Evolutionary conservation across 2,797 vertebrate species (phyloP), one percentile per base, ranked within the genome.

Genomic region (Erethizon dorsatum): DNA sequence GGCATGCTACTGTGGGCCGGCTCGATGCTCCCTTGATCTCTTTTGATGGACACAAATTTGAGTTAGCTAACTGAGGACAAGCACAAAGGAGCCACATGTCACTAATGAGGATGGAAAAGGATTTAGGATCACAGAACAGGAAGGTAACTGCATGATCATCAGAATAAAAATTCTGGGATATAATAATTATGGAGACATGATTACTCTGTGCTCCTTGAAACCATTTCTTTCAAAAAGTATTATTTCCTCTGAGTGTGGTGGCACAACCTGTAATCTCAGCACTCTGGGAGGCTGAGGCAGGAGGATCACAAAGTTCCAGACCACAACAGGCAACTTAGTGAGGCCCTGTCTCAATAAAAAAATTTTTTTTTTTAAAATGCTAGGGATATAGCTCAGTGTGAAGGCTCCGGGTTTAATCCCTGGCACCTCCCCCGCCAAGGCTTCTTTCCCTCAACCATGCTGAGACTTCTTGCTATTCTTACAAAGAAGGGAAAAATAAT

Each of bases 151-250:
- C 20, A 79, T 59, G 86, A 83, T 24, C 15, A 69, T n/a, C 65
- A 91, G 47, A 89, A 91, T 71, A 69, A 94, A 90, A 75, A 50
- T 73, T 67, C 71, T 80, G 26, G n/a, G 41, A 90, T 47, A 79
- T 85, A 91, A 85, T 79, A 69, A 65, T 67, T 65, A 85, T 7
- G 84, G 20, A 63, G 1, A 73, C n/a, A n/a, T 18, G 65, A 71
- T 54, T 94, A 73, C 17, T 57, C 20, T 83, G 33, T n/a, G 33
- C 24, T 22, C 69, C 41, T 80, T 71, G 59, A 88, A 14, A 82
- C 77, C 52, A 47, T 1, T 52, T 4, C 45, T 12, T 69, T 80
- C 78, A 82, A 71, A 94, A 79, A 52, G 22, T 37, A 37, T 85
- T 71, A 84, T 73, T 86, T 95, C 50, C 8, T 69, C n/a, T 71